Evolutionary conservation across 2,113 vertebrate species (phyloP).

Genomic region (Hyla sarda): DNA sequence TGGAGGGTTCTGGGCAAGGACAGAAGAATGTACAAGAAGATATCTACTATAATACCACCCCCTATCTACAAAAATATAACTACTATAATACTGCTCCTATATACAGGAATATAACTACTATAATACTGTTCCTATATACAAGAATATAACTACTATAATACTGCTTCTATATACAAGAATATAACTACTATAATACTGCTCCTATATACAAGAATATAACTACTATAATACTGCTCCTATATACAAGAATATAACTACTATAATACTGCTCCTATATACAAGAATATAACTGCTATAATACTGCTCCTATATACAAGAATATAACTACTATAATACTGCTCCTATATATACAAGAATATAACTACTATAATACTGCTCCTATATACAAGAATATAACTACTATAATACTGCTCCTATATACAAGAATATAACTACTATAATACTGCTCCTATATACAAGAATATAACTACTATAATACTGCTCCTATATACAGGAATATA

Average conservation of each 20-base stretch:
- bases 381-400: constrained; percentile 5
- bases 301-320: too few species aligned
- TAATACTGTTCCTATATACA: too few species aligned
- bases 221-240: constrained; percentile 4
- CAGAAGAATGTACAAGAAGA: too few species aligned
- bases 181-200: background rate
- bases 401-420: background rate
- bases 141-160: too few species aligned
- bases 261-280: background rate
- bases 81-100: background rate
- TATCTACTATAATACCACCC: background rate
- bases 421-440: too few species aligned
- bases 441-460: too few species aligned
- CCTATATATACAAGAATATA: constrained; percentile 4
- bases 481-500: constrained; percentile 1
- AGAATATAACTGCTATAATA: constrained; percentile 5
- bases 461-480: too few species aligned
- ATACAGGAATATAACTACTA: background rate
- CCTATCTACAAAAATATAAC: background rate
- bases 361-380: constrained; percentile 9
- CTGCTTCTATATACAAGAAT: too few species aligned
- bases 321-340: background rate
- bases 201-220: background rate
- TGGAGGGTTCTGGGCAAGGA: too few species aligned
- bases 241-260: background rate